Evolutionary conservation across 2,888 invertebrate species (phyloP).

Genomic region (Apodemia mormo): DNA sequence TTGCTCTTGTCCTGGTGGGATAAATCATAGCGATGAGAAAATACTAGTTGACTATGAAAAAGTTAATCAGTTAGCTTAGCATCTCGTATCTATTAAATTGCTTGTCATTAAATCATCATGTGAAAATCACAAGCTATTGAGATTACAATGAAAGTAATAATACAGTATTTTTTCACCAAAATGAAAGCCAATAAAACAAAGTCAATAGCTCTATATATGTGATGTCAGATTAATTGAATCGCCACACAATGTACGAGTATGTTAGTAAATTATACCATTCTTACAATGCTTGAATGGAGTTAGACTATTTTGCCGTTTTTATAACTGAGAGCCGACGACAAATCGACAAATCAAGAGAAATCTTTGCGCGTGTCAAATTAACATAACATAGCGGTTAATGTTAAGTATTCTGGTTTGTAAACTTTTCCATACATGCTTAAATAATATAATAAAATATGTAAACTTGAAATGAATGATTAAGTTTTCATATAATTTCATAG

Average conservation of each 20-base stretch:
- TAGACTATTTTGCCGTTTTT: slow-evolving; percentile 64
- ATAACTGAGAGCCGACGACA: slow-evolving; percentile 36
- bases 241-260: slow-evolving; percentile 47
- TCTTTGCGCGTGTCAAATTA: slow-evolving; percentile 36
- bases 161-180: slow-evolving; percentile 55
- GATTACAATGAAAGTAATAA: slow-evolving; percentile 55
- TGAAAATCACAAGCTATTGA: slow-evolving; percentile 38
- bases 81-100: background rate
- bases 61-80: background rate
- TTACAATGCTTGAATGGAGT: slow-evolving; percentile 64
- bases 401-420: background rate
- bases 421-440: background rate
- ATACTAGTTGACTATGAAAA: background rate
- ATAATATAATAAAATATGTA: background rate
- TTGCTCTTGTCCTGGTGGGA: background rate
- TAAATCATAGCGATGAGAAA: background rate
- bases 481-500: too few relatives aligned
- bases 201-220: slow-evolving; percentile 53
- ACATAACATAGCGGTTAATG: slow-evolving; percentile 19
- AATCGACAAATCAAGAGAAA: slow-evolving; percentile 47
- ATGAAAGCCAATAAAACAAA: slow-evolving; percentile 62
- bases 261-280: slow-evolving; percentile 56
- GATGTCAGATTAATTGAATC: slow-evolving; percentile 53
- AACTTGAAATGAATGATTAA: too few relatives aligned
- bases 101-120: slow-evolving; percentile 30